These are phyloP conservation scores for Haemorhous mexicanus DNA, from an alignment of 2,113 vertebrate genomes.

Conservation along the genomic window DNA sequence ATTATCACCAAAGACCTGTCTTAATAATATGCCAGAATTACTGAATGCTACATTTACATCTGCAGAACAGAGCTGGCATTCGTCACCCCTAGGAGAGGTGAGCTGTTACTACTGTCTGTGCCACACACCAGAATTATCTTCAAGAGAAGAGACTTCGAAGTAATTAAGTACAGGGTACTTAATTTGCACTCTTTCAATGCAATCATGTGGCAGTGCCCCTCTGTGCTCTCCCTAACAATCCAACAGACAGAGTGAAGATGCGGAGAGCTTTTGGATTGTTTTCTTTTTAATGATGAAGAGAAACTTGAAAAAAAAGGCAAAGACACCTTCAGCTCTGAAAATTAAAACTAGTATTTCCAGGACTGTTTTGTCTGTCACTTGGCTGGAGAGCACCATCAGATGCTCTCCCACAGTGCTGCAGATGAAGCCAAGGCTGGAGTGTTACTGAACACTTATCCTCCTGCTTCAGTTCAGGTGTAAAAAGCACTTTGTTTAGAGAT, in stretches of 20 bases:
- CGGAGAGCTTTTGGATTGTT: neutral
- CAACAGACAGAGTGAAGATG: accelerated
- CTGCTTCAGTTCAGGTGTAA: neutral
- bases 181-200: neutral
- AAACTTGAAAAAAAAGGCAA: neutral
- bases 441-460: neutral
- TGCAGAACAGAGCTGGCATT: neutral
- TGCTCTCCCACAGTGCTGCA: neutral
- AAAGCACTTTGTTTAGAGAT: neutral
- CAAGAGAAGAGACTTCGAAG: neutral
- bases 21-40: neutral
- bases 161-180: neutral
- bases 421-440: neutral
- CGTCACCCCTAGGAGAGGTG: neutral
- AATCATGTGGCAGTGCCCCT: neutral
- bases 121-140: neutral
- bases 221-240: neutral
- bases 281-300: neutral
- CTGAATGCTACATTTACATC: neutral
- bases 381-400: neutral
- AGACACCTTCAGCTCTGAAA: neutral
- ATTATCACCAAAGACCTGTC: neutral
- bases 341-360: neutral
- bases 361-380: neutral
- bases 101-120: neutral